Percentiles rank a stretch among this genome's conserved stretches.
Evolutionary conservation across 2,888 invertebrate genomes (phyloP).

Genomic region (Coelopa pilipes): DNA sequence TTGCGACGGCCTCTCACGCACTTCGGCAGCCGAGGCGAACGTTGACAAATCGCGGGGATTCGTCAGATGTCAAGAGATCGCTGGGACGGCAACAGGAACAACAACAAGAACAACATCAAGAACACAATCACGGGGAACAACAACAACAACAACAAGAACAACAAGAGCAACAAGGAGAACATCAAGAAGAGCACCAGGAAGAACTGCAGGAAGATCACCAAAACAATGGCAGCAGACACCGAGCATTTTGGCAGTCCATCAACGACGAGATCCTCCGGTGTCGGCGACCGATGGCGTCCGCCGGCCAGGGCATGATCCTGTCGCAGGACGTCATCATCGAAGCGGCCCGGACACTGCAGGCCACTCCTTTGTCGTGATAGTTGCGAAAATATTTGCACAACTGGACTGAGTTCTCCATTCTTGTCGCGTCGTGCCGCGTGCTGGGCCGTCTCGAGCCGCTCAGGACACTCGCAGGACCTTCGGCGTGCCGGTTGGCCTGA

Average conservation of each 20-base stretch:
- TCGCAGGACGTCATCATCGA: constrained; percentile 9
- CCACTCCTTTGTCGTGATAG: neutral
- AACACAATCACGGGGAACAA: too few relatives aligned
- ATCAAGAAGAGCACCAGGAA: too few relatives aligned
- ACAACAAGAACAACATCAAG: too few relatives aligned
- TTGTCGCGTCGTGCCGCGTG: neutral
- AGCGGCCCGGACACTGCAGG: neutral
- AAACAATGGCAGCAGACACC: neutral
- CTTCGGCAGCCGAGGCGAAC: neutral
- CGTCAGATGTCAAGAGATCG: constrained; percentile 31
- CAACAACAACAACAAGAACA: too few relatives aligned
- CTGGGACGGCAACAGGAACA: too few relatives aligned
- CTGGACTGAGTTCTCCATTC: constrained; percentile 1
- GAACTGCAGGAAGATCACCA: neutral
- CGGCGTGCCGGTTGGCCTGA: neutral
- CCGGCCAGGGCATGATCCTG: neutral
- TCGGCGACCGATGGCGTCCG: neutral
- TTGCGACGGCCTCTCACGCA: neutral
- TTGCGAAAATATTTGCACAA: constrained; percentile 28
- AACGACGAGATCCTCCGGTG: neutral
- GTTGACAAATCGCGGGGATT: constrained; percentile 22
- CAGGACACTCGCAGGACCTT: neutral
- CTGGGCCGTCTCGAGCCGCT: too few relatives aligned
- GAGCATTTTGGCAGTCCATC: constrained; percentile 16
- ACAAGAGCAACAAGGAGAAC: too few relatives aligned